Base-by-base conservation (phyloP, 1,140 invertebrate genomes). In the Papilio polyxenes region DNA sequence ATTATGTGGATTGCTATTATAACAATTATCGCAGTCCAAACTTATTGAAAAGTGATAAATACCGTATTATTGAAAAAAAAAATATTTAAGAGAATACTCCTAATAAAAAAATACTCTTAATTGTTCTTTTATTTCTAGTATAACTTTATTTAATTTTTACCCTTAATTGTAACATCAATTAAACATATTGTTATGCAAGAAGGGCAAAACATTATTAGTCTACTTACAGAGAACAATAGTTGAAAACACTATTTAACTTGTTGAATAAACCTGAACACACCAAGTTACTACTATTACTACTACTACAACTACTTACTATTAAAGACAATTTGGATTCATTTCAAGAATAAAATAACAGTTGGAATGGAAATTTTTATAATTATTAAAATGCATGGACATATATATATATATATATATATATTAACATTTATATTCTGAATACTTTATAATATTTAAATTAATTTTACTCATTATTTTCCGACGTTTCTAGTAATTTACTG, bases 51-150 rank as follows among this genome's bases (percentile, higher is more conserved):
- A 49, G 48, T 53, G 48, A 7, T n/a, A 53, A 13, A 78, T 56
- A 53, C 53, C 40, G 53, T 37, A 69, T 48, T 40, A 48, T 69
- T 62, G 37, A 40, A 62, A 80, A 80, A 80, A 65, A 20, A 69
- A 44, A 44, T 44, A 49, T 9, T 80, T 80, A 48, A 65, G 78
- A 80, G 10, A 80, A 80, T 65, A 65, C 78, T 80, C 78, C 59
- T 80, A 80, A 80, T 80, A 77, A 80, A 78, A 48, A 80, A 80
- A 80, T 80, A 69, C 59, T 80, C 59, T 65, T 65, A 80, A 80
- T 10, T 20, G 44, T 11, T 80, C 40, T 80, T 80, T 80, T 13
- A 80, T 80, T 80, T 69, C 31, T 15, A 37, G 23, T 69, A 37
- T 37, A 37, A 31, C 9, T 65, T 65, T 65, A 31, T 7, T 5